A percentile compares a stretch with the other conserved stretches of the same genome.
Evolutionary conservation across 1,140 invertebrate genomes (phyloP).

Genomic region (Formica selysi): DNA sequence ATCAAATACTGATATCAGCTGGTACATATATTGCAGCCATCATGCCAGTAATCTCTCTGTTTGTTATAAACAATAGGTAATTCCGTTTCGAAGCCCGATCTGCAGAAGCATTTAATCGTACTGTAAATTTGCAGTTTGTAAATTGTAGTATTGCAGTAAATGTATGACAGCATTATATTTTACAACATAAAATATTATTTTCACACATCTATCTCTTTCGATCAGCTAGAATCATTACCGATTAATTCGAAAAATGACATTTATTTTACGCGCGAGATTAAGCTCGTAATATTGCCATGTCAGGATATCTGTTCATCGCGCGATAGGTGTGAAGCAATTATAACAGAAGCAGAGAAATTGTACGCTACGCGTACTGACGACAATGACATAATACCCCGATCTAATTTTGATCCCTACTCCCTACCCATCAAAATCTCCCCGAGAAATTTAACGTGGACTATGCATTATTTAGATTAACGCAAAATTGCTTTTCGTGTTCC

Average conservation of each 20-base stretch:
- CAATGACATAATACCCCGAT: constrained; percentile 30
- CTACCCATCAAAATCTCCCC: constrained; percentile 37
- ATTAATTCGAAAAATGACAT: constrained; percentile 52
- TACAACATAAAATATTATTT: constrained; percentile 15
- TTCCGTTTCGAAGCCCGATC: constrained; percentile 24
- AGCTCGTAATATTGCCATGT: constrained; percentile 24
- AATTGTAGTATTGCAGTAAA: constrained; percentile 14
- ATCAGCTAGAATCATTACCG: constrained; percentile 4
- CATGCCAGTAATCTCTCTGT: constrained; percentile 52
- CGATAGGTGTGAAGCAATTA: constrained; percentile 53
- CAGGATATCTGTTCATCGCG: constrained; percentile 26
- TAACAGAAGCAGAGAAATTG: constrained; percentile 42
- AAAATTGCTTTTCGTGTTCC: neutral
- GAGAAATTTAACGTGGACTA: neutral
- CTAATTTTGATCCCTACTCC: constrained; percentile 14
- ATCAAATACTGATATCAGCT: constrained; percentile 62
- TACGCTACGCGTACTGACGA: constrained; percentile 37
- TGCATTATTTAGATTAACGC: constrained; percentile 15
- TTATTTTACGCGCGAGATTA: constrained; percentile 41
- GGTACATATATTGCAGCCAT: constrained; percentile 47
- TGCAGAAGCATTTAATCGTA: constrained; percentile 42
- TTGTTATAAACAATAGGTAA: constrained; percentile 66
- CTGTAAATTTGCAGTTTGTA: neutral
- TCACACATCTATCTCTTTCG: neutral
- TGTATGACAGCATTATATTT: neutral